Conservation (phyloP, 2,888 invertebrate species). For the Troides helena region DNA sequence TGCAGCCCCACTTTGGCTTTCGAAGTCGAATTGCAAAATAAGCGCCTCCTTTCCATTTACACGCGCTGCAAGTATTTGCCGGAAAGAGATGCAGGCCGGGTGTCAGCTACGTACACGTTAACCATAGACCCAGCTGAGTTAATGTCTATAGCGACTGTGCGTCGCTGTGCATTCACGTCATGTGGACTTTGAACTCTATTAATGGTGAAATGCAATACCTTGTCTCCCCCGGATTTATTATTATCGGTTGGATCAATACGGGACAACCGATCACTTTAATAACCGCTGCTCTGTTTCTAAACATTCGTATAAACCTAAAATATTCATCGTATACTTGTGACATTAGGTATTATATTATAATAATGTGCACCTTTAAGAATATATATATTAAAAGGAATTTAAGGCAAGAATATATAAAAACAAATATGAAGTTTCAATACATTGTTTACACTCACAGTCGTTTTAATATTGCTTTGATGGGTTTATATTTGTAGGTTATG, state of each 20-base stretch:
- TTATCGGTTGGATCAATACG: conserved; percentile 61
- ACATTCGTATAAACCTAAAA: background rate
- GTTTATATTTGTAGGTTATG: conserved; percentile 38
- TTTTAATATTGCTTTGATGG: conserved; percentile 32
- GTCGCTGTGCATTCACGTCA: conserved; percentile 60
- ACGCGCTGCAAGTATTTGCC: conserved; percentile 49
- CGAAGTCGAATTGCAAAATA: conserved; percentile 59
- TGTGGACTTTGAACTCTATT: conserved; percentile 76
- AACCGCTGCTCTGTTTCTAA: conserved; percentile 7
- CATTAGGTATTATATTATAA: background rate
- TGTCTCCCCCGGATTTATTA: conserved; percentile 51
- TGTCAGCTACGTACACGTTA: conserved; percentile 58
- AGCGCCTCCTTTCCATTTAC: conserved; percentile 58
- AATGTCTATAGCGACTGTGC: conserved; percentile 46
- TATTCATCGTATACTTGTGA: background rate
- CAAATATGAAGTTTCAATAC: conserved; percentile 19
- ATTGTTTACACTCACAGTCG: conserved; percentile 54
- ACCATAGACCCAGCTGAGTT: conserved; percentile 68
- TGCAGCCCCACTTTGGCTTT: conserved; percentile 76
- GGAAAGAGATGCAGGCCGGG: conserved; percentile 72
- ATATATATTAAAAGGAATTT: conserved; percentile 25
- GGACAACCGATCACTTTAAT: conserved; percentile 26
- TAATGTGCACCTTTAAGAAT: background rate
- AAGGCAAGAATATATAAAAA: conserved; percentile 45
- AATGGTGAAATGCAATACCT: conserved; percentile 63